A percentile compares a stretch with the other conserved stretches of the same genome.
Conservation (phyloP, 2,888 invertebrate species). For the Labia minor region DNA sequence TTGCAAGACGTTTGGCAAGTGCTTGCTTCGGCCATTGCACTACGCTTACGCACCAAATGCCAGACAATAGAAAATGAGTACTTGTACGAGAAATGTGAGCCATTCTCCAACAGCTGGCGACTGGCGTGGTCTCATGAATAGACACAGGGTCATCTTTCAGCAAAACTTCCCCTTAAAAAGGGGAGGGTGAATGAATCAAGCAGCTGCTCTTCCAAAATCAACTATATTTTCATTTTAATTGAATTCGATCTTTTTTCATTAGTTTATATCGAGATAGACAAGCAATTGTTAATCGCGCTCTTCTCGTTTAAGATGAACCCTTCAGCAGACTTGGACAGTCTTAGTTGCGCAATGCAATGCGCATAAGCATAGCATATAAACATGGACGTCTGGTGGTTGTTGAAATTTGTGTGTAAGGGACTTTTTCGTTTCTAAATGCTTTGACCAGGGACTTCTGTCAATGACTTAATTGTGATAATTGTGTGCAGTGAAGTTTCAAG, state of each 20-base stretch:
- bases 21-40: conserved; percentile 22
- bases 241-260: background rate
- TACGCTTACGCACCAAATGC: conserved; percentile 25
- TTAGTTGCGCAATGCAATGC: conserved; percentile 29
- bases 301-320: background rate
- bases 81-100: conserved; percentile 24
- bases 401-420: conserved; percentile 30
- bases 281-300: background rate
- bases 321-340: conserved; percentile 23
- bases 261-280: background rate
- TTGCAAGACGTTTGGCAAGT: conserved; percentile 18
- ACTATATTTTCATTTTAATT: background rate
- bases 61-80: conserved; percentile 26
- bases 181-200: conserved; percentile 16
- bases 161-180: conserved; percentile 14
- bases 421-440: conserved; percentile 27
- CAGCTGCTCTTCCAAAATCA: conserved; percentile 22
- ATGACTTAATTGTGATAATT: conserved; percentile 25
- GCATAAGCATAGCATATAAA: conserved; percentile 29
- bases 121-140: conserved; percentile 24
- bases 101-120: conserved; percentile 28
- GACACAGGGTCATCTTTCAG: conserved; percentile 17
- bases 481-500: conserved; percentile 27
- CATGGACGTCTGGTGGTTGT: conserved; percentile 30
- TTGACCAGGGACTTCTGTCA: conserved; percentile 28